Conservation (phyloP, 2,888 invertebrate genomes). For the Hypena proboscidalis region DNA sequence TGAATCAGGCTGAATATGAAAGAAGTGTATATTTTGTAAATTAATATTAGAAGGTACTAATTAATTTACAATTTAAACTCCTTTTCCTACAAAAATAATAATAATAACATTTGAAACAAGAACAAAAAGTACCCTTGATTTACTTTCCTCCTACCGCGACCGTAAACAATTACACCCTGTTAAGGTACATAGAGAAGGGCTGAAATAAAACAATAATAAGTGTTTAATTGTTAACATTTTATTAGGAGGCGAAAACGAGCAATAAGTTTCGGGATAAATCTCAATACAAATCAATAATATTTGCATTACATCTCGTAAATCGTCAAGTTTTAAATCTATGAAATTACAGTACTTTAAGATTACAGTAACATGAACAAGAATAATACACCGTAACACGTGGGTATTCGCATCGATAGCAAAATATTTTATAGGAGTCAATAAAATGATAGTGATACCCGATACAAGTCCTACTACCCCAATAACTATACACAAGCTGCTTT, state of each 20-base stretch:
- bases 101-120: too few species aligned
- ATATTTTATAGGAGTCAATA: constrained; percentile 54
- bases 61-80: too few species aligned
- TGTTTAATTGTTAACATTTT: constrained; percentile 83
- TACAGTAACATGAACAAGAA: constrained; percentile 84
- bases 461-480: too few species aligned
- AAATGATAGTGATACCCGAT: constrained; percentile 45
- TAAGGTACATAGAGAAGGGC: background rate
- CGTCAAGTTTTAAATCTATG: constrained; percentile 77
- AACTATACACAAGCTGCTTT: constrained; percentile 40
- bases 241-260: constrained; percentile 86
- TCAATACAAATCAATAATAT: constrained; percentile 81
- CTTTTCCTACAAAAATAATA: too few species aligned
- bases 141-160: too few species aligned
- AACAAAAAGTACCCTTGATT: too few species aligned
- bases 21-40: too few species aligned
- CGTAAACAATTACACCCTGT: too few species aligned
- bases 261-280: constrained; percentile 82
- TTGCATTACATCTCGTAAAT: constrained; percentile 79
- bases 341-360: constrained; percentile 81
- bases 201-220: constrained; percentile 55
- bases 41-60: too few species aligned
- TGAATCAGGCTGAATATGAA: too few species aligned
- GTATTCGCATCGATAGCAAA: constrained; percentile 66
- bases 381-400: constrained; percentile 68